phyloP scores from a whole-genome alignment of 2,797 vertebrate species.

The Sebastolobus alascanus region DNA sequence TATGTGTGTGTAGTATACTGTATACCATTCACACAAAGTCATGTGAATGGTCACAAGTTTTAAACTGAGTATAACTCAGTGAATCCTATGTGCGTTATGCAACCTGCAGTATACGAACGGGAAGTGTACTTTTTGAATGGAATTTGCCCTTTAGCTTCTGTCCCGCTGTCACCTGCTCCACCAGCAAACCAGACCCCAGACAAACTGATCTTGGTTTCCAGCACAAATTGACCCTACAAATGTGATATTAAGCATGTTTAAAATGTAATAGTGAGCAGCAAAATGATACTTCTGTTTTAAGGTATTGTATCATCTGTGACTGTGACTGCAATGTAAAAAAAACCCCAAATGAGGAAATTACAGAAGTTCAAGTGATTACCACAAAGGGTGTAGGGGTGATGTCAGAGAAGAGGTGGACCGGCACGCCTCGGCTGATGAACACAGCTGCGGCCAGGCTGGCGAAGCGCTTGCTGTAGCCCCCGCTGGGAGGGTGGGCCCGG shows the following conservation, averaged over 20 bases:
- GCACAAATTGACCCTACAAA: neutral
- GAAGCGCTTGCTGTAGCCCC: constrained; percentile 93
- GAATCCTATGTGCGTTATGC: constrained; percentile 50
- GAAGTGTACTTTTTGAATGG: constrained; percentile 41
- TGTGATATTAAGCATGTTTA: neutral
- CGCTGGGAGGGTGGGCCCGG: constrained; percentile 91
- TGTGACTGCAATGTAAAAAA: neutral
- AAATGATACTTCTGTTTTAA: neutral
- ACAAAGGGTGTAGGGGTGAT: constrained; percentile 98
- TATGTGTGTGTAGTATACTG: neutral
- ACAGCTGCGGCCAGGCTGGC: constrained; percentile 91
- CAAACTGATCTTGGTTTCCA: neutral
- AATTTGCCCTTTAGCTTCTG: constrained; percentile 58
- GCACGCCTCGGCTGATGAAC: constrained; percentile 91
- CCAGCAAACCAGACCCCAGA: constrained; percentile 6
- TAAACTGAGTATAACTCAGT: neutral
- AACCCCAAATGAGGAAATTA: constrained; percentile 5
- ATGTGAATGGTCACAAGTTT: neutral
- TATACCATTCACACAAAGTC: neutral
- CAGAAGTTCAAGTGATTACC: constrained; percentile 78
- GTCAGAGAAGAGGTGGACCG: constrained; percentile 93
- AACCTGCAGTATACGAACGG: constrained; percentile 29
- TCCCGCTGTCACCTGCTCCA: neutral
- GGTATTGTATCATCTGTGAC: neutral
- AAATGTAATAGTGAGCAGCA: neutral